A percentile compares a stretch with the other conserved stretches of the same genome.
Conservation (phyloP, 2,113 vertebrate species). For the Istiophorus platypterus region DNA sequence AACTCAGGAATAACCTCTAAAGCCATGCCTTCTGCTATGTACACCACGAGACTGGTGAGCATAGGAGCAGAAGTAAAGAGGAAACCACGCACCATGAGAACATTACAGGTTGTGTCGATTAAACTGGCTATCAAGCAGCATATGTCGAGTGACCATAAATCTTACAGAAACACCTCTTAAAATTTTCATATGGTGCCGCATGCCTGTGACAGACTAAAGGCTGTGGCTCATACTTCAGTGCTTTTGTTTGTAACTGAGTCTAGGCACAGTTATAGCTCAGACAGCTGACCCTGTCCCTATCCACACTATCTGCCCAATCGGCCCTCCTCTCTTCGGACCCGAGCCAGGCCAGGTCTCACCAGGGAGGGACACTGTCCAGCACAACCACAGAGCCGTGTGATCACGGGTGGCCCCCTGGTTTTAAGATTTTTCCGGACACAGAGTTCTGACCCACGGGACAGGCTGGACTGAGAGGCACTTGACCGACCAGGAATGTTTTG, state of each 20-base stretch:
- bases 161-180: conserved; percentile 38
- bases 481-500: conserved; percentile 79
- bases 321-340: conserved; percentile 21
- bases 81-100: conserved; percentile 27
- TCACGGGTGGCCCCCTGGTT: conserved; percentile 53
- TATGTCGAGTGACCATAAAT: conserved; percentile 47
- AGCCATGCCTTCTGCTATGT: not conserved
- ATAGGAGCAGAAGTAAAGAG: conserved; percentile 8
- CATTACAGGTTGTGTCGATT: conserved; percentile 21
- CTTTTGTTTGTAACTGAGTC: conserved; percentile 55
- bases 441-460: conserved; percentile 63
- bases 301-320: conserved; percentile 27
- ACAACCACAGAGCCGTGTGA: conserved; percentile 27
- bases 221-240: conserved; percentile 36
- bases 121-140: conserved; percentile 10
- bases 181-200: conserved; percentile 21
- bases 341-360: conserved; percentile 32
- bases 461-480: conserved; percentile 68
- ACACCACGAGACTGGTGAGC: conserved; percentile 19
- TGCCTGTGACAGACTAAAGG: conserved; percentile 28
- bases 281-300: conserved; percentile 56
- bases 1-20: conserved; percentile 34
- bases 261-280: conserved; percentile 67
- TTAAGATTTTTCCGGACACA: conserved; percentile 53
- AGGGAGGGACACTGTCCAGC: conserved; percentile 36